Base-by-base conservation (phyloP, 2,113 vertebrate genomes). In the Acanthisitta chloris region DNA sequence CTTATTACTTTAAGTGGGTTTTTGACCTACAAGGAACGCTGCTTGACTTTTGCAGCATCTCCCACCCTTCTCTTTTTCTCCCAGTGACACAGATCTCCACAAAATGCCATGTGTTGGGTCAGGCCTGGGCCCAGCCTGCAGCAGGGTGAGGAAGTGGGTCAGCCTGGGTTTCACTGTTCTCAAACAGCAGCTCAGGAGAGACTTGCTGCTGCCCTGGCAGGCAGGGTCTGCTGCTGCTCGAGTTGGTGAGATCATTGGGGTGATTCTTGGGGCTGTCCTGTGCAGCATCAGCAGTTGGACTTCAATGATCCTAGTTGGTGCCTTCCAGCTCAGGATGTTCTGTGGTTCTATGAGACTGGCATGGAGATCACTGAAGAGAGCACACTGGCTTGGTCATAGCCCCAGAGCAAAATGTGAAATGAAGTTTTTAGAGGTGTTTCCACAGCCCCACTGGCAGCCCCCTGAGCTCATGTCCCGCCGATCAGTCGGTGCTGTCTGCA, bases 341-440 rank as follows among this genome's bases (percentile, higher is more conserved):
- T n/a, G 1, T 12, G 38, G 7, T 5, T 67, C 45, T 12, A 0
- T 10, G 16, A 25, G 66, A 11, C 16, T 45, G 26, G 49, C 36
- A 1, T 1, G 25, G 25, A 57, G 31, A 5, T 0, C 0, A 10
- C 15, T 57, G 29, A 10, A 55, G 59, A 17, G 69, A 45, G 2
- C 34, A 4, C 36, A 1, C 15, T 23, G 36, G 17, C 23, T n/a
- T 17, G 31, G 38, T 48, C 51, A 36, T 71, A 43, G 67, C 67
- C 49, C 49, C 38, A 31, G 34, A 74, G 52, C 81, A 31, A 28
- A 33, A 61, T 4, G 24, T 16, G 17, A n/a, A 21, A 20, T 33
- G 23, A 43, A 10, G 43, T 4, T 66, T 94, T 62, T 17, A 4
- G 67, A n/a, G 45, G 13, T 14, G n/a, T 24, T 86, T 14, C 14